phyloP scores from a whole-genome alignment of 2,113 vertebrate genomes.

The Coptodon rendalli region DNA sequence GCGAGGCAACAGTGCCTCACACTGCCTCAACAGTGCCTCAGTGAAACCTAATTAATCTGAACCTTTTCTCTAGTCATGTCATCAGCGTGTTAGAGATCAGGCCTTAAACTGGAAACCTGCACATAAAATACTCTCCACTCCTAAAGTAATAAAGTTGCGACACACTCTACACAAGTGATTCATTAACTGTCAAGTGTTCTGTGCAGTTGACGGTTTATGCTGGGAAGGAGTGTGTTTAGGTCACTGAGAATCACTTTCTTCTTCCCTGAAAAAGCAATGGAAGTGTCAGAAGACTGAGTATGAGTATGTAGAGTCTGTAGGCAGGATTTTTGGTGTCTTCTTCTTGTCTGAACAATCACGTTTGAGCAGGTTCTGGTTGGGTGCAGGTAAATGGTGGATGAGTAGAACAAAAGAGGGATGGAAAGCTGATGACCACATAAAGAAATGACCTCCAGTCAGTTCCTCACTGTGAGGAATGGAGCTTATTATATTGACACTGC shows the following conservation, averaged over 20 bases:
- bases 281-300: background rate
- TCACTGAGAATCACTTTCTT: background rate
- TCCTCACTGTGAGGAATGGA: background rate
- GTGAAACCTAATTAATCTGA: background rate
- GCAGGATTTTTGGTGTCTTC: background rate
- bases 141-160: background rate
- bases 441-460: accelerated
- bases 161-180: background rate
- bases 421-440: background rate
- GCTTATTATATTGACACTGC: background rate
- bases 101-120: background rate
- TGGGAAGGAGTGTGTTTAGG: background rate
- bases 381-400: background rate
- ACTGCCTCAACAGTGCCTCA: background rate
- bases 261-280: background rate
- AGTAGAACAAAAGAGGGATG: background rate
- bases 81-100: background rate
- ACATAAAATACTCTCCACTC: background rate
- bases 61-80: background rate
- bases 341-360: background rate
- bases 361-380: background rate
- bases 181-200: background rate
- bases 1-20: background rate
- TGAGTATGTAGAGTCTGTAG: background rate
- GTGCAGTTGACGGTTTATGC: background rate